These are phyloP conservation scores for Nomada ferruginata DNA, from an alignment of 2,888 invertebrate species.

Conservation along the genomic window DNA sequence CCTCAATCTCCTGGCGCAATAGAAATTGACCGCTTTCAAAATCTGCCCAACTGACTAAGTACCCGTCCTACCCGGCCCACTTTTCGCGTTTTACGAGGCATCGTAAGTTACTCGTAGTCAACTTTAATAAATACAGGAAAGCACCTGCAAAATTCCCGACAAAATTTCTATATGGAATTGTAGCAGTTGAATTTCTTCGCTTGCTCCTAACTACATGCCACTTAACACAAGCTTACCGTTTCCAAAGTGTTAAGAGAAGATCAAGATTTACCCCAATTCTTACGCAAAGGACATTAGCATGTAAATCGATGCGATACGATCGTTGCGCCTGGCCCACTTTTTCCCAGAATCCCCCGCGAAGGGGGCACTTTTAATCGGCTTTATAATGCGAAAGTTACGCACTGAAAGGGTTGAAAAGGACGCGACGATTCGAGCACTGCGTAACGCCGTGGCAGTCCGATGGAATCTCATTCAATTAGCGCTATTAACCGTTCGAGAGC, in stretches of 20 bases:
- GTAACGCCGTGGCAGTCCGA: slow-evolving; percentile 15
- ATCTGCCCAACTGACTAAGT: too few relatives aligned
- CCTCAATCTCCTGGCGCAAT: too few relatives aligned
- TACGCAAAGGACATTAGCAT: neutral
- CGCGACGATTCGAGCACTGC: slow-evolving; percentile 28
- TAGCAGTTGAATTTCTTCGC: too few relatives aligned
- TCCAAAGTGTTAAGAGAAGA: neutral
- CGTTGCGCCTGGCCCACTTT: slow-evolving; percentile 40
- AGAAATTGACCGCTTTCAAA: too few relatives aligned
- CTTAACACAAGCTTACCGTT: neutral
- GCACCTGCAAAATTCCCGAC: too few relatives aligned
- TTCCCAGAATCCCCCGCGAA: slow-evolving; percentile 26
- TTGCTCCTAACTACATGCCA: too few relatives aligned
- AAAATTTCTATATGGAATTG: too few relatives aligned
- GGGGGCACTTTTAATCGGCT: slow-evolving; percentile 63
- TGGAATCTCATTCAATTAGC: slow-evolving; percentile 70
- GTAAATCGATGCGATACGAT: neutral
- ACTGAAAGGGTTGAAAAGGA: slow-evolving; percentile 17
- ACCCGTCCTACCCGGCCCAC: too few relatives aligned
- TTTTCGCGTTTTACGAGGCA: too few relatives aligned
- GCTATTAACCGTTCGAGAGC: slow-evolving; percentile 67
- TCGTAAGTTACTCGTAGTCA: too few relatives aligned
- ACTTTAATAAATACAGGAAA: too few relatives aligned
- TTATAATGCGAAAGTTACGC: slow-evolving; percentile 37
- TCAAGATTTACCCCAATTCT: neutral